Evolutionary conservation across 1,140 invertebrate species (phyloP).

Genomic region (Popillia japonica): DNA sequence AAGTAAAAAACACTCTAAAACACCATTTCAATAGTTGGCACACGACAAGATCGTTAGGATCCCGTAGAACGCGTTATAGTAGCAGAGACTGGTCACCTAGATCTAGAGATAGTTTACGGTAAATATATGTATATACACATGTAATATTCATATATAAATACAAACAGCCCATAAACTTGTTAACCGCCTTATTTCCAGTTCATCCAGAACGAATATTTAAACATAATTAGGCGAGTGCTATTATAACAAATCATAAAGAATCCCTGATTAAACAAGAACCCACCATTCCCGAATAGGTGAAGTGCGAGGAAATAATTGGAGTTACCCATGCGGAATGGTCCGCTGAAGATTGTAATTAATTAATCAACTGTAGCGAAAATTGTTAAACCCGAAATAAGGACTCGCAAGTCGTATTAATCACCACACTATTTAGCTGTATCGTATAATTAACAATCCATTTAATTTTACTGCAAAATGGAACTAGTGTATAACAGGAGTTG

Average conservation of each 20-base stretch:
- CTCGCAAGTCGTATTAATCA: conserved; percentile 1
- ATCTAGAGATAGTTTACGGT: conserved; percentile 81
- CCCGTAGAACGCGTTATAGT: conserved; percentile 68
- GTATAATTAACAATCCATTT: neutral
- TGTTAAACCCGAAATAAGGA: neutral
- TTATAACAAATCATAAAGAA: too few species aligned
- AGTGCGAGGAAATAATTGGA: neutral
- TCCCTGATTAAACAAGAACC: too few species aligned
- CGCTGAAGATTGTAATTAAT: conserved; percentile 10
- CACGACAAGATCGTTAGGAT: conserved; percentile 67
- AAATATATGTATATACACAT: conserved; percentile 48
- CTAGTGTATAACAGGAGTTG: too few species aligned
- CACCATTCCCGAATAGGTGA: too few species aligned
- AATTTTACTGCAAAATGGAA: conserved; percentile 35
- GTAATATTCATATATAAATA: neutral
- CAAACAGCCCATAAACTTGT: too few species aligned
- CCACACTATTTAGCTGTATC: neutral
- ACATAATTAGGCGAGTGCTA: too few species aligned
- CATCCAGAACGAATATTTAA: too few species aligned
- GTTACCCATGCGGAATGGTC: neutral
- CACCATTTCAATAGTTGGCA: conserved; percentile 83
- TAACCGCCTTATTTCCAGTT: too few species aligned
- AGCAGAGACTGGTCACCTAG: conserved; percentile 78
- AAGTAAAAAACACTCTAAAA: conserved; percentile 82
- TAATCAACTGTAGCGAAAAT: neutral